phyloP scores from a whole-genome alignment of 2,888 invertebrate species.

The Pinctada fucata region DNA sequence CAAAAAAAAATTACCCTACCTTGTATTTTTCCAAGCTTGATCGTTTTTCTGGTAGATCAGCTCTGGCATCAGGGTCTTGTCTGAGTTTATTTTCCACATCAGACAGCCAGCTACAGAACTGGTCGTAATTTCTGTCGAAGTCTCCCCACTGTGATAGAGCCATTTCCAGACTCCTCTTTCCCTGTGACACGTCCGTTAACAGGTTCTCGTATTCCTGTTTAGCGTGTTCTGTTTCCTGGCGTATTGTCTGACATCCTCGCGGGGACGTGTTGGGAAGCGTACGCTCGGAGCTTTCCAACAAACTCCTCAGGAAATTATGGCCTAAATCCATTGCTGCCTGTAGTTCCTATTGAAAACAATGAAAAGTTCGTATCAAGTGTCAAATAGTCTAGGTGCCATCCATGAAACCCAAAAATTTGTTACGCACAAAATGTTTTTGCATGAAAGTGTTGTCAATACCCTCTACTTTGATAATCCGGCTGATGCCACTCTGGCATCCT shows the following conservation, averaged over 20 bases:
- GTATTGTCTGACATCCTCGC: slow-evolving; percentile 90
- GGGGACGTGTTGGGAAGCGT: slow-evolving; percentile 95
- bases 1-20: slow-evolving; percentile 48
- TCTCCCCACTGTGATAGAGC: slow-evolving; percentile 90
- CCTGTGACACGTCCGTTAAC: slow-evolving; percentile 78
- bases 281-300: slow-evolving; percentile 93
- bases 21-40: slow-evolving; percentile 92
- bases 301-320: slow-evolving; percentile 85
- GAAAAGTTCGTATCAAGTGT: too few species aligned
- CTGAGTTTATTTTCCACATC: slow-evolving; percentile 90
- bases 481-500: too few species aligned
- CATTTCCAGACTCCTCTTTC: slow-evolving; percentile 85
- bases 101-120: slow-evolving; percentile 90
- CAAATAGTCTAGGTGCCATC: too few species aligned
- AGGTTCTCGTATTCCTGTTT: slow-evolving; percentile 94
- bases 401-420: too few species aligned
- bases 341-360: slow-evolving; percentile 84
- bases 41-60: slow-evolving; percentile 93
- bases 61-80: slow-evolving; percentile 89
- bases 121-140: slow-evolving; percentile 85
- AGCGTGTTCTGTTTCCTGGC: slow-evolving; percentile 92
- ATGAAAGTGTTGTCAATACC: too few species aligned
- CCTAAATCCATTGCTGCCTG: slow-evolving; percentile 95
- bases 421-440: too few species aligned
- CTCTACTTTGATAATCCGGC: too few species aligned